phyloP scores from a whole-genome alignment of 2,113 vertebrate species.

The Malurus alboscapulatus region DNA sequence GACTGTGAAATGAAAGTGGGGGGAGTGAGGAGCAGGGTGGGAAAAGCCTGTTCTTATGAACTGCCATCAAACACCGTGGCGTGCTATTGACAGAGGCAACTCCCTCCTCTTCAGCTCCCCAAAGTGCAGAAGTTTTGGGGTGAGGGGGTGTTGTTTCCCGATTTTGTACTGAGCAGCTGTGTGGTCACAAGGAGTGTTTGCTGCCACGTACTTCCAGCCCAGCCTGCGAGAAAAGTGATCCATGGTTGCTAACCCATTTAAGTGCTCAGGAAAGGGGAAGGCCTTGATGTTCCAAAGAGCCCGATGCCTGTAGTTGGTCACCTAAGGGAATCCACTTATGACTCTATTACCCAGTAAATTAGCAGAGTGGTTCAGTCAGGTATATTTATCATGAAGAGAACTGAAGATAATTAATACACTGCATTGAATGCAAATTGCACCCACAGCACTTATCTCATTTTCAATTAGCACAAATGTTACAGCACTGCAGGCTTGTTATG shows the following conservation, averaged over 20 bases:
- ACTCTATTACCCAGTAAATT: constrained; percentile 82
- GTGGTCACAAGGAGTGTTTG: not conserved
- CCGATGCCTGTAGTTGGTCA: constrained; percentile 63
- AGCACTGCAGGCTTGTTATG: constrained; percentile 82
- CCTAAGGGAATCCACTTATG: constrained; percentile 81
- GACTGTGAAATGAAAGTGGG: not conserved
- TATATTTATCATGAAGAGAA: constrained; percentile 84
- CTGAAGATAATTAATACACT: constrained; percentile 84
- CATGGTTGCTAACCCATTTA: not conserved
- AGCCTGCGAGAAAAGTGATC: not conserved
- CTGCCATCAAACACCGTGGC: fast-evolving
- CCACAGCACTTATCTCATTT: constrained; percentile 88
- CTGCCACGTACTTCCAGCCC: not conserved
- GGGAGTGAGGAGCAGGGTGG: not conserved
- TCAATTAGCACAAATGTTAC: constrained; percentile 86
- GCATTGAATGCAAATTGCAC: constrained; percentile 86
- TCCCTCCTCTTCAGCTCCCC: not conserved
- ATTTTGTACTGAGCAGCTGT: not conserved
- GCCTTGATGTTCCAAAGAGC: constrained; percentile 61
- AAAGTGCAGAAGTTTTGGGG: not conserved
- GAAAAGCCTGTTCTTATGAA: not conserved
- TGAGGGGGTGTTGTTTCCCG: not conserved
- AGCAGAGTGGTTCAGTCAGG: constrained; percentile 83
- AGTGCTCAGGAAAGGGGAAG: constrained; percentile 30
- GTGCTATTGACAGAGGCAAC: not conserved